phyloP scores from a whole-genome alignment of 2,113 vertebrate genomes.

The Calyptommatus sinebrachiatus region DNA sequence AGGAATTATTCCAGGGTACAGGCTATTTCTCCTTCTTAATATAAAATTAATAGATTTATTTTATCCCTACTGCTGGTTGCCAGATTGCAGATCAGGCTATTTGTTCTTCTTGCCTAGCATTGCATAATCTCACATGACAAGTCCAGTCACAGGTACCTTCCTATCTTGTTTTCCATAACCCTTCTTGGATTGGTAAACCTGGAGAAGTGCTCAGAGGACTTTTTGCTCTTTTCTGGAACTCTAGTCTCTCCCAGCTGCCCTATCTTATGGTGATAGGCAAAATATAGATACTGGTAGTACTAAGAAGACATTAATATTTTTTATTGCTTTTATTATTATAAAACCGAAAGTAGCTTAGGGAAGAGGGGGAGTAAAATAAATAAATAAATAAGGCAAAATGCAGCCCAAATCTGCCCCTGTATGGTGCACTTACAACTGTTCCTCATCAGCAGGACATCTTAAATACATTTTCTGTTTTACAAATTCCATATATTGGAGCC shows the following conservation, averaged over 20 bases:
- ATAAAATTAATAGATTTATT: conserved; percentile 10
- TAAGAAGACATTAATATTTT: too few relatives aligned
- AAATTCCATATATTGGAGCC: too few relatives aligned
- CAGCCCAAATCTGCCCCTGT: too few relatives aligned
- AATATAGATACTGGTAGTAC: too few relatives aligned
- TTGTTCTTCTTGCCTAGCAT: neutral
- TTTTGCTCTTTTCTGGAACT: neutral
- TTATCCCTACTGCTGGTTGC: neutral
- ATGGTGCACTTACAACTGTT: too few relatives aligned
- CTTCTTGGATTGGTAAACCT: neutral
- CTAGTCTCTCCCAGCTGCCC: neutral
- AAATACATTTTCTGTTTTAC: too few relatives aligned
- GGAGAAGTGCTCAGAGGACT: neutral
- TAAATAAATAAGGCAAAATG: too few relatives aligned
- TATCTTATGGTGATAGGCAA: neutral
- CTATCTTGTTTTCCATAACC: neutral
- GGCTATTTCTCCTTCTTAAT: conserved; percentile 1
- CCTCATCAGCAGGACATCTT: too few relatives aligned
- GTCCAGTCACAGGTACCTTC: neutral
- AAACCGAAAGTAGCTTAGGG: too few relatives aligned
- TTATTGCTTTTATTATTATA: too few relatives aligned
- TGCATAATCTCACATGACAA: neutral
- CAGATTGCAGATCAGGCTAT: neutral
- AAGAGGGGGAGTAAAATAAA: too few relatives aligned
- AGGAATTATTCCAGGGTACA: neutral